Conservation (phyloP, 2,113 vertebrate genomes). For the Solea solea region DNA sequence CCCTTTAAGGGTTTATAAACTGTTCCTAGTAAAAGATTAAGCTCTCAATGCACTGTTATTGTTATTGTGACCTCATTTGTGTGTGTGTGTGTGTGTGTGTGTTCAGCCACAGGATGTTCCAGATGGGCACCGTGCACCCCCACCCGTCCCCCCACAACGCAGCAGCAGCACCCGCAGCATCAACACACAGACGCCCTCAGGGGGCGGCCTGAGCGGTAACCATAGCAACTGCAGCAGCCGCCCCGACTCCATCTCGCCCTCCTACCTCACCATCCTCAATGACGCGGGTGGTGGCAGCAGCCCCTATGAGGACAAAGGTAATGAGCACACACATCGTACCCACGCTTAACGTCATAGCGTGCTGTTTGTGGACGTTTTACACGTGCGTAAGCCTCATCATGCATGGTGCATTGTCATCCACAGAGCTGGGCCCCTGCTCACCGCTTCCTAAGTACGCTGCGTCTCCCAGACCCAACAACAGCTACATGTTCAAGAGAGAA, state of each 20-base stretch:
- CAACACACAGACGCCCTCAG: conserved; percentile 94
- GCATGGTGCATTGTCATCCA: conserved; percentile 12
- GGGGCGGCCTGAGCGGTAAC: conserved; percentile 85
- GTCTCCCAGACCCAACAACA: conserved; percentile 99
- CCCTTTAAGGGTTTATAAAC: no score
- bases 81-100: not conserved
- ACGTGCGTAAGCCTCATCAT: no score
- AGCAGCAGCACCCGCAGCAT: conserved; percentile 98
- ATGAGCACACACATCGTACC: not conserved
- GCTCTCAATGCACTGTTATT: not conserved
- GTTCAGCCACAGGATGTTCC: conserved; percentile 94
- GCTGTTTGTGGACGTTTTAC: no score
- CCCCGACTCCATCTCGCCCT: conserved; percentile 92
- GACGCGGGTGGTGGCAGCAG: conserved; percentile 87
- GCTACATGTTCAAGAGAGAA: conserved; percentile 99
- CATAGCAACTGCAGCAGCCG: conserved; percentile 94
- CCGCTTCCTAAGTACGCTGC: conserved; percentile 98
- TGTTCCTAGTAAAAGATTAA: not conserved
- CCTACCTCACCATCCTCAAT: conserved; percentile 92
- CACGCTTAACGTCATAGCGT: no score
- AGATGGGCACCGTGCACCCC: conserved; percentile 95
- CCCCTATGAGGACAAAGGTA: conserved; percentile 97
- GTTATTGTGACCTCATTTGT: conserved; percentile 46
- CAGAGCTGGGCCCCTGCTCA: conserved; percentile 95
- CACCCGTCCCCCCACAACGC: conserved; percentile 87